Evolutionary conservation across 35 echinoderm and acorn worm species (phyloP), one percentile per base, ranked within the genome.

Genomic region (Heliocidaris erythrogramma): DNA sequence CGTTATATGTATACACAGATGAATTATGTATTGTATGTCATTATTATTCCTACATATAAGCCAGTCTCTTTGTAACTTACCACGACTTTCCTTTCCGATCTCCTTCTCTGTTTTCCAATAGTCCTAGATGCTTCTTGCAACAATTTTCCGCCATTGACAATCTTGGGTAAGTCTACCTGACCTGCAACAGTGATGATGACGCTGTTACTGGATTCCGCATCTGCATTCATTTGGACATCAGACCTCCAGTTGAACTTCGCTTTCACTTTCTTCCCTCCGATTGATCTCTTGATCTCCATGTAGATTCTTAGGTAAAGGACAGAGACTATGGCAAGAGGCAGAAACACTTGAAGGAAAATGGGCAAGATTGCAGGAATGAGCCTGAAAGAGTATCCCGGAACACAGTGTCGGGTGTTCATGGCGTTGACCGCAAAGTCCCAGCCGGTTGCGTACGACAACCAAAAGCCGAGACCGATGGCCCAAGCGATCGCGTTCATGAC

Each of bases 401-500:
- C 49, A 48, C 91, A 92, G n/a, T 92, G 91, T n/a, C 17, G 47
- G 47, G 31, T 48, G 91, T 92, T 92, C 13, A 21, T 11, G 91
- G 29, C 47, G 16, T 59, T 30, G 47, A 10, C 91, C 31, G 50
- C 50, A n/a, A 92, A 52, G 31, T 59, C 91, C 91, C 91, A 92
- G 50, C 9, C 91, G 17, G 49, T 92, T 16, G 29, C 91, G 50
- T 52, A 92, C 13, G 30, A 30, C 91, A 92, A 11, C 91, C 91
- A 92, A 16, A 92, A 49, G n/a, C 31, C 47, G 2, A 59, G 29
- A 13, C 31, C 91, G 50, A 49, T 30, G 47, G 48, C 13, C 91
- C 94, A 95, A 35, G 94, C 56, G 53, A 95, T 14, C 16, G 30
- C n/a, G 48, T 52, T 95, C 30, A 65, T 17, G 2, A 95, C 16